These are phyloP conservation scores for Babyrousa celebensis DNA, from an alignment of 2,797 vertebrate species.

Conservation along the genomic window DNA sequence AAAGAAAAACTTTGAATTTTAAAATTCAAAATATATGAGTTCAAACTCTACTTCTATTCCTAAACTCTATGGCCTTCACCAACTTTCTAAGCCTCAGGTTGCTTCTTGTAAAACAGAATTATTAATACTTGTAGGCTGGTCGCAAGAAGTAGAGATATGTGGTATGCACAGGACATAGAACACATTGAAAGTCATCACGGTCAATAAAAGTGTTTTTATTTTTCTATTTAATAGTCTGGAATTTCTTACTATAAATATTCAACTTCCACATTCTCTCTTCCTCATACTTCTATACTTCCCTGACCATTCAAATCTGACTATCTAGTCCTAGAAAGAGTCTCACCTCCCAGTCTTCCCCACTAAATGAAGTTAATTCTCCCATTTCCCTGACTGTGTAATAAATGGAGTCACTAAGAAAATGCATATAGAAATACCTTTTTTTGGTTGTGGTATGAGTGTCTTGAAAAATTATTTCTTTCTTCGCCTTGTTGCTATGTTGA, in stretches of 20 bases:
- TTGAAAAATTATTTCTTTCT: conserved; percentile 32
- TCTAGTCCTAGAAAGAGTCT: conserved; percentile 1
- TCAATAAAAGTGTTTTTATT: not conserved
- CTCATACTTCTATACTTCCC: not conserved
- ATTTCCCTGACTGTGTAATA: not conserved
- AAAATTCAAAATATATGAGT: not conserved
- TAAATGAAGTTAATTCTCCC: conserved; percentile 21
- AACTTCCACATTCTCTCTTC: not conserved
- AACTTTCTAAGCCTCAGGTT: not conserved
- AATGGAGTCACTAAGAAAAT: not conserved
- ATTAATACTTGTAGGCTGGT: not conserved
- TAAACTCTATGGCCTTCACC: not conserved
- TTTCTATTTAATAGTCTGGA: not conserved
- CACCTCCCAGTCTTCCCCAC: not conserved
- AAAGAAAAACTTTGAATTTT: not conserved
- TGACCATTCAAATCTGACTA: not conserved
- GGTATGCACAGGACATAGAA: not conserved
- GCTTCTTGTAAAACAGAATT: not conserved
- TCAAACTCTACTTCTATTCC: not conserved
- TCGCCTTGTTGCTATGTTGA: not conserved
- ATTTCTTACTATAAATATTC: not conserved
- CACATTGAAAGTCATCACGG: not conserved
- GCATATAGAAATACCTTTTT: not conserved
- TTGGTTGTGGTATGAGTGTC: not conserved
- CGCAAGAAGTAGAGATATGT: not conserved